Percentiles rank a stretch among this genome's conserved stretches.
Conservation (phyloP, 2,888 invertebrate genomes). For the Patella depressa region DNA sequence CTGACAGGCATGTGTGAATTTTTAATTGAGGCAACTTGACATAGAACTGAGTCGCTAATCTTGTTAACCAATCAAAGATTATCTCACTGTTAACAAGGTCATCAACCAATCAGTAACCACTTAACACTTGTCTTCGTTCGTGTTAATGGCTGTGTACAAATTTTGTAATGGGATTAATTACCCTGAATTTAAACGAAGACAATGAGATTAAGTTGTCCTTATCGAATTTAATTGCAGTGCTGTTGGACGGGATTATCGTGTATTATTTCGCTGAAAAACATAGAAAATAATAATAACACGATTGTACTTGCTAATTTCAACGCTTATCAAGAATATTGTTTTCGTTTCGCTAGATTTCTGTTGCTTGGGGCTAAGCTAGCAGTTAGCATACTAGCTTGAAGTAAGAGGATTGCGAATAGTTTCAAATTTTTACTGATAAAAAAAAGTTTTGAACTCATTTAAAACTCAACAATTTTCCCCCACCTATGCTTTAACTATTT, state of each 20-base stretch:
- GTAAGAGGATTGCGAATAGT: no score
- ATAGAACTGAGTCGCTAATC: background rate
- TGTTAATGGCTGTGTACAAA: conserved; percentile 8
- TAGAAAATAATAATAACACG: no score
- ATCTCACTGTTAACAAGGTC: background rate
- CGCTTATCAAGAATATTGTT: no score
- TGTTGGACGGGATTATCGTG: background rate
- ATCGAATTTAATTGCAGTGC: background rate
- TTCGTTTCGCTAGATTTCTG: no score
- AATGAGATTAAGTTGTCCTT: background rate
- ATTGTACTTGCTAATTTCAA: no score
- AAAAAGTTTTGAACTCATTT: no score
- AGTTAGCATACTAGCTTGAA: no score
- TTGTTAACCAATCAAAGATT: conserved; percentile 7
- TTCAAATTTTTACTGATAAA: no score
- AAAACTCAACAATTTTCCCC: no score
- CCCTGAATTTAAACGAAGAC: background rate
- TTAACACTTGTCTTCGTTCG: conserved; percentile 3
- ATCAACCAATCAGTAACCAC: background rate
- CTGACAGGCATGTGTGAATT: conserved; percentile 3
- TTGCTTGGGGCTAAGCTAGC: no score
- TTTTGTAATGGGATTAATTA: conserved; percentile 7
- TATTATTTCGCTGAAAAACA: no score
- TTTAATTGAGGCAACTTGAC: conserved; percentile 4
- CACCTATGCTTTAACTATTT: no score